These are phyloP conservation scores for Lithobates sylvaticus DNA, from an alignment of 2,797 vertebrate species.

Conservation along the genomic window DNA sequence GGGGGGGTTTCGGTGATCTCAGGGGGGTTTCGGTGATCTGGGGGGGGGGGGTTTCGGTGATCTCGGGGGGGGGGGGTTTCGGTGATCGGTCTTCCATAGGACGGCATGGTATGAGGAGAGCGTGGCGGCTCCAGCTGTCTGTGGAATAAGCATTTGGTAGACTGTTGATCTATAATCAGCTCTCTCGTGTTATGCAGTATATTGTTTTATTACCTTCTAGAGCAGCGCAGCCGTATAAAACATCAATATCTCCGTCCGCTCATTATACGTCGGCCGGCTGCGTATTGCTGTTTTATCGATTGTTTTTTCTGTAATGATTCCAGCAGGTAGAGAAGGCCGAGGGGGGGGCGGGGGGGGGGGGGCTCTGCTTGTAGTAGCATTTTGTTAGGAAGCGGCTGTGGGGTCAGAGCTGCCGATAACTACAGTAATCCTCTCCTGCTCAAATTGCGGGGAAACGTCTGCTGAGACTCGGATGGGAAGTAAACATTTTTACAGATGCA, in stretches of 20 bases:
- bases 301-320: constrained; percentile 66
- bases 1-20: too few relatives aligned
- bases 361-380: constrained; percentile 1
- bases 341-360: neutral
- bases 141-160: neutral
- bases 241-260: constrained; percentile 69
- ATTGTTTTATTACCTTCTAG: constrained; percentile 66
- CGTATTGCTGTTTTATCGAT: constrained; percentile 69
- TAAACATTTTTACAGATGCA: constrained; percentile 14
- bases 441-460: constrained; percentile 1
- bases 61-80: too few relatives aligned
- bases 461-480: constrained; percentile 7
- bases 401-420: constrained; percentile 39
- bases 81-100: too few relatives aligned
- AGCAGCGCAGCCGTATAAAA: constrained; percentile 59
- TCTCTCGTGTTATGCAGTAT: neutral
- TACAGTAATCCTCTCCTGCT: constrained; percentile 33
- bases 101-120: too few relatives aligned
- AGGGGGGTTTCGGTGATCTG: too few relatives aligned
- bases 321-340: constrained; percentile 58
- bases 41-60: too few relatives aligned
- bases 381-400: constrained; percentile 22
- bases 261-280: constrained; percentile 64
- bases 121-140: neutral
- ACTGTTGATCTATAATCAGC: neutral